phyloP scores from a whole-genome alignment of 2,113 vertebrate genomes.

The Neodontobutis hainanensis region DNA sequence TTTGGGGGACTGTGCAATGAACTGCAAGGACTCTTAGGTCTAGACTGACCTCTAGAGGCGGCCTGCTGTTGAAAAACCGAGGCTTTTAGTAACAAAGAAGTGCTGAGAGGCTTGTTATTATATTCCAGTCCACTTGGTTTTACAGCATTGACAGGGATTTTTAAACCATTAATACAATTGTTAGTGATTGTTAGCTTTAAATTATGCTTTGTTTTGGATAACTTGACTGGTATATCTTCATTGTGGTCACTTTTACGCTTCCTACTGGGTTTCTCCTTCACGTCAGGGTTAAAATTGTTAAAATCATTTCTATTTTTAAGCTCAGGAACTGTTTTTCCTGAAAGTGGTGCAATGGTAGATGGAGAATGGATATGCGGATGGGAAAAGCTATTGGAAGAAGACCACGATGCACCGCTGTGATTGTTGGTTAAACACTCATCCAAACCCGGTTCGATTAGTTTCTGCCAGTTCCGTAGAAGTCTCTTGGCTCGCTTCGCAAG shows the following conservation, averaged over 20 bases:
- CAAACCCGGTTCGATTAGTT: constrained; percentile 86
- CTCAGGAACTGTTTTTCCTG: constrained; percentile 79
- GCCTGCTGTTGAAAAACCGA: constrained; percentile 84
- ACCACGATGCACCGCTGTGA: constrained; percentile 73
- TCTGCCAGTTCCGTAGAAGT: constrained; percentile 91
- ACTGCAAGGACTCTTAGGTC: constrained; percentile 79
- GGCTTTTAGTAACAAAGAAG: constrained; percentile 83
- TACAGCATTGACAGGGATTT: constrained; percentile 87
- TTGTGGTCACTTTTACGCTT: constrained; percentile 84
- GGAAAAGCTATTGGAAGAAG: constrained; percentile 79
- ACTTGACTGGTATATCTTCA: constrained; percentile 80
- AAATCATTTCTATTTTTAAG: constrained; percentile 87
- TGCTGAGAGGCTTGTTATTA: constrained; percentile 77
- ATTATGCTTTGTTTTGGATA: constrained; percentile 80
- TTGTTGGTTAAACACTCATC: constrained; percentile 80
- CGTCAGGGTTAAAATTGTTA: constrained; percentile 82
- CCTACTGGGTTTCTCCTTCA: constrained; percentile 78
- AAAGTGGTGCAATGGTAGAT: constrained; percentile 46
- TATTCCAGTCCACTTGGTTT: constrained; percentile 85
- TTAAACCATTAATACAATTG: constrained; percentile 75
- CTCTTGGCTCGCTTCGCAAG: constrained; percentile 94
- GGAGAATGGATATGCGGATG: constrained; percentile 76
- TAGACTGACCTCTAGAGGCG: constrained; percentile 68
- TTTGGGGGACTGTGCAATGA: constrained; percentile 77
- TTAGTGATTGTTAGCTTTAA: constrained; percentile 82